phyloP scores from a whole-genome alignment of 2,888 invertebrate genomes.

The Drosophila diplacantha region DNA sequence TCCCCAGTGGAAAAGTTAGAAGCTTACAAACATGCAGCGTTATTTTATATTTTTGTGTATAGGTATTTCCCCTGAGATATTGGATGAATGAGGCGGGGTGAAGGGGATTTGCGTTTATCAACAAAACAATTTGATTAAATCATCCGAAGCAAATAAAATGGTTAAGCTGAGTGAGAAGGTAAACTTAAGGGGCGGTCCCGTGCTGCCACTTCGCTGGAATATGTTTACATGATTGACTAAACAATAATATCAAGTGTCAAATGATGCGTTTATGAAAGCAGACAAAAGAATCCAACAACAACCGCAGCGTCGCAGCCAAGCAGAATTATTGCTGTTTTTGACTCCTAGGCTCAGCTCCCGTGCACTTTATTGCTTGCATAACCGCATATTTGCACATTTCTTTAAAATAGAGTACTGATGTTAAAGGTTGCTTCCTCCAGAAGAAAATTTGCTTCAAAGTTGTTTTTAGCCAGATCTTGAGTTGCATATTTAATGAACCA shows the following conservation, averaged over 20 bases:
- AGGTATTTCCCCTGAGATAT: slow-evolving; percentile 14
- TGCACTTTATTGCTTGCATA: too few species aligned
- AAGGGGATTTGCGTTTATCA: background rate
- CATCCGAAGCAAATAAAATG: slow-evolving; percentile 44
- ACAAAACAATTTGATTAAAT: slow-evolving; percentile 48
- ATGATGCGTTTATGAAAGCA: background rate
- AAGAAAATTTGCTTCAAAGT: too few species aligned
- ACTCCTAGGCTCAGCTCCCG: too few species aligned
- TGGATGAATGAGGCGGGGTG: slow-evolving; percentile 1
- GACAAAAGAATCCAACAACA: background rate
- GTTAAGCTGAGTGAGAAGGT: slow-evolving; percentile 16
- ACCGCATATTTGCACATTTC: too few species aligned
- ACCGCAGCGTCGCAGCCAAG: background rate
- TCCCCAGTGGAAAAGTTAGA: slow-evolving; percentile 47
- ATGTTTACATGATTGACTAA: background rate
- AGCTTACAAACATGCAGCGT: slow-evolving; percentile 11
- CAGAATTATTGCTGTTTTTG: background rate
- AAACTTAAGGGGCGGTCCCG: slow-evolving; percentile 3
- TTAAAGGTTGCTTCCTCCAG: too few species aligned
- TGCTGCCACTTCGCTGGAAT: background rate
- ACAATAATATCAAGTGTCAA: slow-evolving; percentile 1
- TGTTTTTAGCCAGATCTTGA: too few species aligned
- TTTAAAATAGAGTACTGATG: too few species aligned
- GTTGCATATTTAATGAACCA: too few species aligned
- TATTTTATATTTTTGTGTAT: background rate